Evolutionary conservation across 2,113 vertebrate genomes (phyloP).

Genomic region (Pterophyllum scalare): DNA sequence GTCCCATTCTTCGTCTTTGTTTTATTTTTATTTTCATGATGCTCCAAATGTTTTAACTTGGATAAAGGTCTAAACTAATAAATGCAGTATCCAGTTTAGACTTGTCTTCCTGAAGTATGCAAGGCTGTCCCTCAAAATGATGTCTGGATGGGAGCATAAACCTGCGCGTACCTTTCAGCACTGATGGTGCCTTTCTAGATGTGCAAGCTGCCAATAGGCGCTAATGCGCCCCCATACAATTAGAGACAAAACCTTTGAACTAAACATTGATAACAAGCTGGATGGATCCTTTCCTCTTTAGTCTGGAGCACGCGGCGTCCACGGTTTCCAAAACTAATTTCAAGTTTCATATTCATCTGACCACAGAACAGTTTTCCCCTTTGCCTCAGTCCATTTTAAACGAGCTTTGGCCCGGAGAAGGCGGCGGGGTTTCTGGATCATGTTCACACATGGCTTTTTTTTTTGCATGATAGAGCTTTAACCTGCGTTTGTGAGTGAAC

Average conservation of each 20-base stretch:
- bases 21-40: not conserved
- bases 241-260: accelerated
- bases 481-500: not conserved
- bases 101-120: too few relatives aligned
- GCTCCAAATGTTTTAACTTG: not conserved
- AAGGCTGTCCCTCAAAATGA: not conserved
- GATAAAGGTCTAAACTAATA: not conserved
- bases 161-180: not conserved
- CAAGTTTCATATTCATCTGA: not conserved
- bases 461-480: not conserved
- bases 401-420: not conserved
- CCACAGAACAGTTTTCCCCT: not conserved
- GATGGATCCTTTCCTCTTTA: not conserved
- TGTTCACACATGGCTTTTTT: not conserved
- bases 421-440: not conserved
- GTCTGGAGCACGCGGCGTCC: too few relatives aligned
- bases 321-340: not conserved
- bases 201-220: not conserved
- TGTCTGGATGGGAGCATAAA: not conserved
- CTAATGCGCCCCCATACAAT: not conserved
- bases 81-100: not conserved
- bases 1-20: not conserved
- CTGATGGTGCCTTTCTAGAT: not conserved
- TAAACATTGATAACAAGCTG: not conserved
- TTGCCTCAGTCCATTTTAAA: not conserved